Conservation (phyloP, 2,888 invertebrate species). For the Drosophila mimica region DNA sequence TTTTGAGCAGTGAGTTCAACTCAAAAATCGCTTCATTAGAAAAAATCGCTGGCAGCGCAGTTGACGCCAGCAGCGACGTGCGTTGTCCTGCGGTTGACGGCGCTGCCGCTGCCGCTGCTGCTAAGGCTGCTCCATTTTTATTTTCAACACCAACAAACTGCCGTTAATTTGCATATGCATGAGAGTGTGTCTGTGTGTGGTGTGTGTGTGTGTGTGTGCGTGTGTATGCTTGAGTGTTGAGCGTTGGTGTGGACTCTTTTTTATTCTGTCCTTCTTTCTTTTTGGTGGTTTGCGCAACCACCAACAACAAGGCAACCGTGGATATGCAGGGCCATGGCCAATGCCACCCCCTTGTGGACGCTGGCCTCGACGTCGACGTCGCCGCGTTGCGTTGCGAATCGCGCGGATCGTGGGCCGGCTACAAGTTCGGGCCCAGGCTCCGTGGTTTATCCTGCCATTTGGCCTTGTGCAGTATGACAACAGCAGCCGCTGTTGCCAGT, state of each 20-base stretch:
- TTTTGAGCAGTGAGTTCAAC: constrained; percentile 53
- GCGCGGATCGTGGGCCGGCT: constrained; percentile 50
- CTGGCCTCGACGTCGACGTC: constrained; percentile 44
- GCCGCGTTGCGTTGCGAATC: constrained; percentile 10
- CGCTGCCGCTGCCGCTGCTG: constrained; percentile 34
- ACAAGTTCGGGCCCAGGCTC: constrained; percentile 77
- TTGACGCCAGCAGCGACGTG: constrained; percentile 22
- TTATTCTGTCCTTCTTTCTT: constrained; percentile 31
- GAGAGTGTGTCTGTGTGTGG: constrained; percentile 16
- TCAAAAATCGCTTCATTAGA: constrained; percentile 72
- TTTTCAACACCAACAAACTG: constrained; percentile 69
- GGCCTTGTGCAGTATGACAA: constrained; percentile 83
- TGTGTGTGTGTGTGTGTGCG: constrained; percentile 22
- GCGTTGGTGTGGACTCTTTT: constrained; percentile 24
- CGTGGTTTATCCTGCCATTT: constrained; percentile 83
- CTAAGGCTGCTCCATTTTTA: constrained; percentile 76
- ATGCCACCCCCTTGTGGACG: constrained; percentile 62
- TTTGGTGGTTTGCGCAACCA: constrained; percentile 70
- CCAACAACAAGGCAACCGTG: constrained; percentile 49
- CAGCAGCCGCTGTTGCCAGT: constrained; percentile 84
- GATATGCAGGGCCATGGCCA: constrained; percentile 61
- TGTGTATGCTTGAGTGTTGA: constrained; percentile 14
- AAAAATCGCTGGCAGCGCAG: constrained; percentile 44
- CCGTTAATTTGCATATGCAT: constrained; percentile 74
- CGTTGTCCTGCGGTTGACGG: constrained; percentile 66